Base-by-base conservation (phyloP, 2,113 vertebrate genomes). In the Lamprotornis superbus region DNA sequence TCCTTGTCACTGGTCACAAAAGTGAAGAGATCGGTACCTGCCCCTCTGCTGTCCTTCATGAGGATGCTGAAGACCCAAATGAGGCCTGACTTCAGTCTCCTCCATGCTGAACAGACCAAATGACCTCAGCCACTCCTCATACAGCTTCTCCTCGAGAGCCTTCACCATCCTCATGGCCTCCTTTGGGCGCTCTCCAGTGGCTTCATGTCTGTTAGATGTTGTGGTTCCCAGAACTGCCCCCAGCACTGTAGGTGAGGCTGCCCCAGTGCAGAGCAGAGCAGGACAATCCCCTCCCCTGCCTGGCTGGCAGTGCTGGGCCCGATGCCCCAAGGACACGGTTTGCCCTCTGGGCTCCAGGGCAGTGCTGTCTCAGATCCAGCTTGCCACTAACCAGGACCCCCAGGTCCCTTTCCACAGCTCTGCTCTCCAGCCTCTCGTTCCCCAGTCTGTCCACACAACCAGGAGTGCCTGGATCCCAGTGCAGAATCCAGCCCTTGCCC, bases 291-390 rank as follows among this genome's bases (percentile, higher is more conserved):
- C 14, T 55, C 28, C 28, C 37, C 40, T 46, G 15, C n/a, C n/a
- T 11, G 2, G 61, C 39, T 30, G 23, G 20, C 0, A 0, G 1
- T 68, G 47, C 61, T 60, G 28, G 16, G 6, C 61, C 70, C 55
- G 63, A 18, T 69, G 40, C 5, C 63, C 47, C 20, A 55, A 69
- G 79, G 47, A 35, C 25, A 27, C 3, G 4, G 53, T 31, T 68
- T 50, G 46, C 21, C 24, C 21, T 76, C 14, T 49, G 9, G 53
- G 46, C n/a, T 75, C 30, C 70, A 49, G 63, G 47, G 55, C 40
- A 49, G 47, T 69, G 40, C 24, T 76, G 47, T 11, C 30, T 31
- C 25, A 49, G 7, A 40, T 47, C 70, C n/a, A 55, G 1, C 16
- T 75, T 52, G 39, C 39, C n/a, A 46, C 7, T 11, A 21, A 1